Base-by-base conservation (phyloP, 1,140 invertebrate genomes). In the Telenomus remus region DNA sequence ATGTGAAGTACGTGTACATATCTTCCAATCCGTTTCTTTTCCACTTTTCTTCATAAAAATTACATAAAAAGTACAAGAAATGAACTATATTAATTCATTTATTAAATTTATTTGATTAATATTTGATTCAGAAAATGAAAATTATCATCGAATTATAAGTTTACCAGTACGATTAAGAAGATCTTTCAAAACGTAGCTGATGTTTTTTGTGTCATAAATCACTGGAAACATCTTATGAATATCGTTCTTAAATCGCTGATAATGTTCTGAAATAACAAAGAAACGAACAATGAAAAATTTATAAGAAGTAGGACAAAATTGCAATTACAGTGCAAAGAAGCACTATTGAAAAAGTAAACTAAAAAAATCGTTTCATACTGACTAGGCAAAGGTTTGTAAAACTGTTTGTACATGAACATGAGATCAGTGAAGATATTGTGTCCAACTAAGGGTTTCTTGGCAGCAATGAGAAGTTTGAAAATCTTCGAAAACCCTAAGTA, bases 381-480 rank as follows among this genome's bases (percentile, higher is more conserved):
- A 91, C 90, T 76, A 76, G 94, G 94, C 15, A 95, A 83, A 1
- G 91, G 88, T 46, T 89, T 89, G 74, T 92, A 90, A 84, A 95
- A 95, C 76, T 93, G 92, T 75, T 92, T 91, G 80, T 92, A 91
- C 46, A 95, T 84, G 43, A 95, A 89, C 70, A 95, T 84, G 4
- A 93, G 80, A 85, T 95, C 95, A 56, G 92, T 80, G 37, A 94
- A 89, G 35, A 91, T 80, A 85, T 95, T 96, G 84, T 95, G 94
- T 0, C 93, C 93, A 35, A 95, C 84, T 34, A 96, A 88, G 14
- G 93, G 93, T 87, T 93, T 94, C 69, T 91, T 89, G 11, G 89
- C 79, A 2, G 82, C 77, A 10, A 84, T 81, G 4, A 95, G 79
- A 0, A 92, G 69, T 42, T 91, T 85, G 63, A 94, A 92, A 11